A percentile compares a stretch with the other conserved stretches of the same genome.
These are phyloP conservation scores for Tipula helvola DNA, from an alignment of 2,888 invertebrate genomes.

Conservation along the genomic window DNA sequence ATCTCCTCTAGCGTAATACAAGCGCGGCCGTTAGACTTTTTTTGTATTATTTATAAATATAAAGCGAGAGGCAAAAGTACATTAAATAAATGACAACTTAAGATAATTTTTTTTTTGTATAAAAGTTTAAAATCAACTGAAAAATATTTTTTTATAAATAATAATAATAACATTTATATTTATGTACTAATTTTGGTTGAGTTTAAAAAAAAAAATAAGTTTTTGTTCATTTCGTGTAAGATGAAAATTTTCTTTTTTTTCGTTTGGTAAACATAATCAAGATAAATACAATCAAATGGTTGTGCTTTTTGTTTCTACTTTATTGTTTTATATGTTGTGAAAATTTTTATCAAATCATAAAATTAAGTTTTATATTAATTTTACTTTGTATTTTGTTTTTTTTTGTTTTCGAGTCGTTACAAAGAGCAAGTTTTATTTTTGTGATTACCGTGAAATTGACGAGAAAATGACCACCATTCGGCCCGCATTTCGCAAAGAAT, in stretches of 20 bases:
- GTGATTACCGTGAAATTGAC: no score
- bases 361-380: neutral
- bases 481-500: neutral
- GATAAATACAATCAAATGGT: neutral
- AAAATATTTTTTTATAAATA: neutral
- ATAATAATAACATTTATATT: neutral
- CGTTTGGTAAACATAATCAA: neutral
- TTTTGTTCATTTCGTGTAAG: neutral
- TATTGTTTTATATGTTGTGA: neutral
- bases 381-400: neutral
- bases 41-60: neutral
- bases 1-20: neutral
- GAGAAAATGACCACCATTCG: neutral
- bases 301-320: neutral
- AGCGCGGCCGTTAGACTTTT: neutral
- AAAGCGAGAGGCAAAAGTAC: neutral
- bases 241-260: neutral
- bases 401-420: neutral
- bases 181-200: neutral
- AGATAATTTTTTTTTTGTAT: neutral
- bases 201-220: neutral
- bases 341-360: neutral
- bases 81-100: neutral
- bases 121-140: neutral
- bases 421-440: neutral